Conservation (phyloP, 1,140 invertebrate genomes). For the Heliothis subflexa region DNA sequence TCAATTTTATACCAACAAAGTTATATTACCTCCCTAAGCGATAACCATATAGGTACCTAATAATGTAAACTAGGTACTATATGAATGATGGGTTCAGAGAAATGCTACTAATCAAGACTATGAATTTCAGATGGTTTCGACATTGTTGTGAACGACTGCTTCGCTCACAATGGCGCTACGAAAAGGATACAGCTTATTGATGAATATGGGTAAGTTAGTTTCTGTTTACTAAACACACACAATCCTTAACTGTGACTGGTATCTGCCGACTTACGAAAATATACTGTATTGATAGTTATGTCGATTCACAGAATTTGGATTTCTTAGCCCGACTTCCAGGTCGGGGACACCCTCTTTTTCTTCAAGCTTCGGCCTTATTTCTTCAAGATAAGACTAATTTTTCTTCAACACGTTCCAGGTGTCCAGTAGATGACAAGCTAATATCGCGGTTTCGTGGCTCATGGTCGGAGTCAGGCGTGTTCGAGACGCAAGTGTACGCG, state of each 20-base stretch:
- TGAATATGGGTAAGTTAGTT: slow-evolving; percentile 91
- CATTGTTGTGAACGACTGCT: slow-evolving; percentile 98
- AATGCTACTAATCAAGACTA: too few species aligned
- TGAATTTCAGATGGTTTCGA: slow-evolving; percentile 94
- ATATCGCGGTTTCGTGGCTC: slow-evolving; percentile 96
- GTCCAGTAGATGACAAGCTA: slow-evolving; percentile 96
- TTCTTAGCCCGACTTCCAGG: too few species aligned
- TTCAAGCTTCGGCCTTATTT: background rate
- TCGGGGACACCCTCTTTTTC: too few species aligned
- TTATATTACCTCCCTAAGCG: too few species aligned
- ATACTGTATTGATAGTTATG: too few species aligned
- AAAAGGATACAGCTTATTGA: slow-evolving; percentile 97
- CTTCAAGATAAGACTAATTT: background rate
- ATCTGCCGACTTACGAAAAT: too few species aligned
- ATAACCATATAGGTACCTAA: too few species aligned
- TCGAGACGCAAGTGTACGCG: slow-evolving; percentile 96
- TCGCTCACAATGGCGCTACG: slow-evolving; percentile 96
- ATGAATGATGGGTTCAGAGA: too few species aligned
- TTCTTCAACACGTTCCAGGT: slow-evolving; percentile 85
- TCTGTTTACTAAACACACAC: background rate
- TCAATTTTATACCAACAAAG: too few species aligned
- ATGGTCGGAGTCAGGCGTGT: slow-evolving; percentile 96
- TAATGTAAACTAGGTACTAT: too few species aligned
- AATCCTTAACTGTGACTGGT: too few species aligned
- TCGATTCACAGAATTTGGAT: too few species aligned